Percentiles rank a stretch among this genome's conserved stretches.
These are phyloP conservation scores for Drosophila teissieri DNA, from an alignment of 1,140 invertebrate genomes.

Conservation along the genomic window DNA sequence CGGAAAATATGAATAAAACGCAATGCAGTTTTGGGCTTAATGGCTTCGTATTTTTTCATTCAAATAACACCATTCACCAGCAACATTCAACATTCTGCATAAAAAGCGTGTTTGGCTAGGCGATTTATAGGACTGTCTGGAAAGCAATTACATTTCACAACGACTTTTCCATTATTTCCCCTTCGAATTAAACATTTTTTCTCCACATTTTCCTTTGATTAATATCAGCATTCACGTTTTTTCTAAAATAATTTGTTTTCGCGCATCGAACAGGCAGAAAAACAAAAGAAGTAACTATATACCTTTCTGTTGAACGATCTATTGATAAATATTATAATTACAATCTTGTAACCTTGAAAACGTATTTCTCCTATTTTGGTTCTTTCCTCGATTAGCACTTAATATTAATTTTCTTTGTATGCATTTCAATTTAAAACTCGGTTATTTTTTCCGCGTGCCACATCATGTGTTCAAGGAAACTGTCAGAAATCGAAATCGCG, in stretches of 20 bases:
- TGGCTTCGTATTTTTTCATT: slow-evolving; percentile 34
- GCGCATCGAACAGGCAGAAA: too few species aligned
- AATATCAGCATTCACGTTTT: background rate
- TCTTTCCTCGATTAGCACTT: background rate
- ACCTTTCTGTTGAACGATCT: too few species aligned
- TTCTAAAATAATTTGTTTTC: slow-evolving; percentile 3
- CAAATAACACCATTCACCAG: slow-evolving; percentile 22
- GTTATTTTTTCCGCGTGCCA: too few species aligned
- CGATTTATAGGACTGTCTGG: slow-evolving; percentile 28
- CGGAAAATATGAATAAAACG: slow-evolving; percentile 35
- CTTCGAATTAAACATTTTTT: slow-evolving; percentile 8
- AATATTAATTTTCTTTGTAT: slow-evolving; percentile 6
- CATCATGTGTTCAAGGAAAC: slow-evolving; percentile 54
- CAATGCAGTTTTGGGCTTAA: slow-evolving; percentile 25
- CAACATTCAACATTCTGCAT: background rate
- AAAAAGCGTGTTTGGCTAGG: slow-evolving; percentile 15
- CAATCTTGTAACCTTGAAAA: too few species aligned
- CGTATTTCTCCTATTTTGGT: too few species aligned
- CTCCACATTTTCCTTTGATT: background rate
- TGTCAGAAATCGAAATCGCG: slow-evolving; percentile 22
- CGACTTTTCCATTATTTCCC: background rate
- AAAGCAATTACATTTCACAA: slow-evolving; percentile 26
- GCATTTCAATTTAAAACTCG: background rate
- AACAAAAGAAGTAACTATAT: too few species aligned
- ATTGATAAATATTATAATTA: too few species aligned